Conservation (phyloP, 2,797 vertebrate species). For the Acomys russatus region DNA sequence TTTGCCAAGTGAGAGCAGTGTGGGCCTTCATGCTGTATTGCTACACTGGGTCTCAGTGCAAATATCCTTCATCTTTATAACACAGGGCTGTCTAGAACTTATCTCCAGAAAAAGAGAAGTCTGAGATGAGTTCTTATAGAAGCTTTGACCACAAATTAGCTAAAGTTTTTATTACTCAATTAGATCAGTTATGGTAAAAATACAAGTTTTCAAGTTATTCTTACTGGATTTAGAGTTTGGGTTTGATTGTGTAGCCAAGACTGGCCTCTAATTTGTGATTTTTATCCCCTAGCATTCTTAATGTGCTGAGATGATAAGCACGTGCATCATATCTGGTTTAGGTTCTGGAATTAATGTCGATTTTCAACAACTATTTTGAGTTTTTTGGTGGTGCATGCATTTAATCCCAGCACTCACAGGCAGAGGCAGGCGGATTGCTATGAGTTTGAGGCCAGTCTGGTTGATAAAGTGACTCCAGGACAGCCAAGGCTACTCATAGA, state of each 20-base stretch:
- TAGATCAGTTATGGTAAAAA: not conserved
- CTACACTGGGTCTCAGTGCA: too few relatives aligned
- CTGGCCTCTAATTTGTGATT: not conserved
- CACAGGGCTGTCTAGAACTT: not conserved
- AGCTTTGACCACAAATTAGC: not conserved
- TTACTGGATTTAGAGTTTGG: not conserved
- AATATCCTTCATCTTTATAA: not conserved
- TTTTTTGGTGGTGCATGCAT: too few relatives aligned
- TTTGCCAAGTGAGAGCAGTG: not conserved
- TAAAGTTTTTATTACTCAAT: not conserved
- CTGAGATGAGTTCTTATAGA: not conserved
- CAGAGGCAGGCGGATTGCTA: too few relatives aligned
- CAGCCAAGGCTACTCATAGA: too few relatives aligned
- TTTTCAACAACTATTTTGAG: not conserved
- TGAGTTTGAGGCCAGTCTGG: too few relatives aligned
- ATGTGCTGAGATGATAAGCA: not conserved
- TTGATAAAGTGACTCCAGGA: too few relatives aligned
- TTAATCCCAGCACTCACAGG: too few relatives aligned
- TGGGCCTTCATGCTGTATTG: fast-evolving
- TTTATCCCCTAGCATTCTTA: not conserved
- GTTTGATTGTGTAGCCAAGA: not conserved
- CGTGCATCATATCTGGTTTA: too few relatives aligned
- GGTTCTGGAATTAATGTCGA: not conserved
- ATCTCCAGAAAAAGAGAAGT: not conserved
- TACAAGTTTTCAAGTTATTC: not conserved